Percentiles rank a stretch among this genome's conserved stretches.
Conservation (phyloP, 2,113 vertebrate genomes). For the Sceloporus tristichus region DNA sequence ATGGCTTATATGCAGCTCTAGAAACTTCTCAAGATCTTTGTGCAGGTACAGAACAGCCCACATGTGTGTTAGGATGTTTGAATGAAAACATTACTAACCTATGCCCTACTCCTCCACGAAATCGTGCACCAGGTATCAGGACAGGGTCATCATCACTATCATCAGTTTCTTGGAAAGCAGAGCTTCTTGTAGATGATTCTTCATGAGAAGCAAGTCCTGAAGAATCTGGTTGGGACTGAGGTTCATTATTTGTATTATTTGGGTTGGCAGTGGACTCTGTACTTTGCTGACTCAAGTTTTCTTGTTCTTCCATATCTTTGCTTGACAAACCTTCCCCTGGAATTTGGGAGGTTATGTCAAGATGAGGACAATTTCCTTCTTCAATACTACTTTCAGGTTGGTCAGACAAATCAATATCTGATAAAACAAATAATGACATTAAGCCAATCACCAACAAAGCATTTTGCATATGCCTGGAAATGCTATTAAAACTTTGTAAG, state of each 20-base stretch:
- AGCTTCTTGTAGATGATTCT: constrained; percentile 76
- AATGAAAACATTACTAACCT: constrained; percentile 79
- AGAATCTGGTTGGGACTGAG: constrained; percentile 64
- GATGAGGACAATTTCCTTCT: background rate
- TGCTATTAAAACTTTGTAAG: background rate
- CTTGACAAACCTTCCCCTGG: constrained; percentile 64
- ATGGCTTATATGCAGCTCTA: too few relatives aligned
- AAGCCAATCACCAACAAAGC: background rate
- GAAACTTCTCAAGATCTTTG: too few relatives aligned
- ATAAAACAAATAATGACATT: constrained; percentile 55
- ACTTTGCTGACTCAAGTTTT: constrained; percentile 43
- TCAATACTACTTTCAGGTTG: constrained; percentile 57
- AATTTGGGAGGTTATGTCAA: constrained; percentile 36
- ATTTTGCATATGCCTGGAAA: background rate
- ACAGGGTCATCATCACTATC: constrained; percentile 97
- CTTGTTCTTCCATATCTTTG: constrained; percentile 46
- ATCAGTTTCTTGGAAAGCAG: constrained; percentile 89
- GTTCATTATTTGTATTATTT: constrained; percentile 39
- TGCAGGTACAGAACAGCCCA: too few relatives aligned
- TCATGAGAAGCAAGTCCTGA: constrained; percentile 59
- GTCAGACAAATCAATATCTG: constrained; percentile 51
- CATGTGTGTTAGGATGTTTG: too few relatives aligned
- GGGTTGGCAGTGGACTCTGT: constrained; percentile 35
- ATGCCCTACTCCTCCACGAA: constrained; percentile 89
- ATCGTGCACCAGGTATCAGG: constrained; percentile 90